Evolutionary conservation across 2,888 invertebrate species (phyloP), one percentile per base, ranked within the genome.

Genomic region (Lasioglossum oenotherae): DNA sequence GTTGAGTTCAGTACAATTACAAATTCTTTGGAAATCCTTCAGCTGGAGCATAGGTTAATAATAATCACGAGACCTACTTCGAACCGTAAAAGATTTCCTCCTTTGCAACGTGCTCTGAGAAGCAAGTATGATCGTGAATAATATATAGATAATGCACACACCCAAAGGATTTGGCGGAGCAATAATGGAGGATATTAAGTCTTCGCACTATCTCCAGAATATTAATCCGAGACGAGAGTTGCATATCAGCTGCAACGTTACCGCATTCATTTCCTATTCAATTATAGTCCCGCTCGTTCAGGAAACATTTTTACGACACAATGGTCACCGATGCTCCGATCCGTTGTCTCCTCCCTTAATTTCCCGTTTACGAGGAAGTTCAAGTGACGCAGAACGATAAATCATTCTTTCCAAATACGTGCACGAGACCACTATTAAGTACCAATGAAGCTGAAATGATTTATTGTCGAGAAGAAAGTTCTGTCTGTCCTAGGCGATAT

Each of bases 241-340:
- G 87, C 87, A 85, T 91, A 87, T 85, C 85, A 73, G 79, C 69
- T 64, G 72, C 41, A 77, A 16, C 73, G 71, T 80, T 53, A 83
- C 82, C 79, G 46, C 84, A 46, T 87, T 90, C 86, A 87, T 91
- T 91, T 91, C 87, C 88, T 74, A 88, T 91, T 91, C 91, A 89
- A 90, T 90, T 90, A 86, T 57, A 57, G 23, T 79, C 67, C 41
- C 14, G 27, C 81, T 69, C 73, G 73, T 57, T 80, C 81, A 57
- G 77, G 79, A 76, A 86, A 74, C 82, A 60, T 82, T 88, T 90
- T 84, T 84, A 82, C 71, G 80, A 77, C 75, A 41, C 75, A n/a
- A 74, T 69, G 84, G 74, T 82, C 82, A 82, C 53, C 57, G 41
- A 49, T 41, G n/a, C 31, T 27, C 38, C 60, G 38, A 53, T 76